These are phyloP conservation scores for Hypsopygia costalis DNA, from an alignment of 2,888 invertebrate genomes.

Conservation along the genomic window DNA sequence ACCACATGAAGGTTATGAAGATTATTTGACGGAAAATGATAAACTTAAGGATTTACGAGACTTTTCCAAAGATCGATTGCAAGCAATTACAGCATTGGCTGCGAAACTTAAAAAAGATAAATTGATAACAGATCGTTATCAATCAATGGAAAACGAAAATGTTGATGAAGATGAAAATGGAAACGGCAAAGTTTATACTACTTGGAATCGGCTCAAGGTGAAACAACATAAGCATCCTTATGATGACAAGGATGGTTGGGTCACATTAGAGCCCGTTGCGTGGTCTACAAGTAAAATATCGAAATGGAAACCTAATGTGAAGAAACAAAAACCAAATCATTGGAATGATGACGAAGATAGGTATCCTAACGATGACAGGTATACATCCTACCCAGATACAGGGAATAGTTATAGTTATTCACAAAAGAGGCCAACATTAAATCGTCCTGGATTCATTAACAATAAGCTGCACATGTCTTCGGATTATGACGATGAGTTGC, in stretches of 20 bases:
- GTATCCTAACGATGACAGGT: constrained; percentile 29
- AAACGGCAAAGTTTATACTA: constrained; percentile 55
- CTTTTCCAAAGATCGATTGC: constrained; percentile 59
- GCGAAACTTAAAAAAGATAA: constrained; percentile 73
- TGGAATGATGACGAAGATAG: constrained; percentile 64
- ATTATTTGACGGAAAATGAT: constrained; percentile 81
- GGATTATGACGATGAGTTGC: constrained; percentile 59
- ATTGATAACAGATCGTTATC: constrained; percentile 40
- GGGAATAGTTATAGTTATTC: constrained; percentile 47
- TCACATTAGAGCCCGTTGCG: constrained; percentile 87
- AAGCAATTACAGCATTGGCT: constrained; percentile 66
- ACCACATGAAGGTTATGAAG: constrained; percentile 80
- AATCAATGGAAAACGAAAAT: constrained; percentile 32
- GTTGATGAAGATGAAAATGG: constrained; percentile 39
- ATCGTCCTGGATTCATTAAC: constrained; percentile 60
- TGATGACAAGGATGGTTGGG: constrained; percentile 88
- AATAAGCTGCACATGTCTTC: constrained; percentile 55
- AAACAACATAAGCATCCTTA: constrained; percentile 81
- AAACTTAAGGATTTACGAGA: constrained; percentile 73
- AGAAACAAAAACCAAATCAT: constrained; percentile 70
- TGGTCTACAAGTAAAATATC: constrained; percentile 91
- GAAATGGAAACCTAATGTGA: constrained; percentile 86
- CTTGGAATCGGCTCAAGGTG: constrained; percentile 77
- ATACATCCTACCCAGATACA: constrained; percentile 38
- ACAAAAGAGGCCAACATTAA: constrained; percentile 52